Conservation (phyloP, 1,140 invertebrate species). For the Dreissena rostriformis region DNA sequence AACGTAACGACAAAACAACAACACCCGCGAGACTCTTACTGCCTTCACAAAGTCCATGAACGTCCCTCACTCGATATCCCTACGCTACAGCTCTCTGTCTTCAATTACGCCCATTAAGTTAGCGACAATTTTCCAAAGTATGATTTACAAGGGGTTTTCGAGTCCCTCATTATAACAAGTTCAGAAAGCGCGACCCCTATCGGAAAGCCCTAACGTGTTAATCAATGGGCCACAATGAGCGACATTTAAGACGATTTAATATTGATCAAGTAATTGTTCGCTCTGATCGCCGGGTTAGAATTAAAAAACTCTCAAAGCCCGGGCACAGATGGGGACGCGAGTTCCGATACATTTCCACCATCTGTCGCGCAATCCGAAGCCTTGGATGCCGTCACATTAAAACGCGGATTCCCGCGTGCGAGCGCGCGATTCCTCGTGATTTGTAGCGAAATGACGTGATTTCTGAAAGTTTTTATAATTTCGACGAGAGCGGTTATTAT, state of each 20-base stretch:
- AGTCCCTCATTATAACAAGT: slow-evolving; percentile 35
- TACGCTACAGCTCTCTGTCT: slow-evolving; percentile 16
- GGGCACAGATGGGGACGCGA: slow-evolving; percentile 48
- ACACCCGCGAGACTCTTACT: no score
- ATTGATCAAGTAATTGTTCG: slow-evolving; percentile 53
- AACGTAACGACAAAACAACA: no score
- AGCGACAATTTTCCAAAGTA: slow-evolving; percentile 46
- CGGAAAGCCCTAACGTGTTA: neutral
- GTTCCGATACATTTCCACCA: slow-evolving; percentile 39
- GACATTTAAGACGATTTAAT: slow-evolving; percentile 49
- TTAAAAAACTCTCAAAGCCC: slow-evolving; percentile 15
- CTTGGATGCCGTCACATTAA: no score
- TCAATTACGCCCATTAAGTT: slow-evolving; percentile 49
- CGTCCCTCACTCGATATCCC: no score
- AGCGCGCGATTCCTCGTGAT: no score
- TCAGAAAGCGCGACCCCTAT: neutral
- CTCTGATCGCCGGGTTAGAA: slow-evolving; percentile 36
- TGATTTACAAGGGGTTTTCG: slow-evolving; percentile 39
- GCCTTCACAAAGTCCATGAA: no score
- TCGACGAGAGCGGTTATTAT: no score
- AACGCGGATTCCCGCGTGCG: no score
- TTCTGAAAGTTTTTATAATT: no score
- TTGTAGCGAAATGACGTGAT: no score
- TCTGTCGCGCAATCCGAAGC: slow-evolving; percentile 15
- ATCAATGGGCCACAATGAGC: neutral